Base-by-base conservation (phyloP, 1,140 invertebrate species). In the Drosophila nigrodunni region DNA sequence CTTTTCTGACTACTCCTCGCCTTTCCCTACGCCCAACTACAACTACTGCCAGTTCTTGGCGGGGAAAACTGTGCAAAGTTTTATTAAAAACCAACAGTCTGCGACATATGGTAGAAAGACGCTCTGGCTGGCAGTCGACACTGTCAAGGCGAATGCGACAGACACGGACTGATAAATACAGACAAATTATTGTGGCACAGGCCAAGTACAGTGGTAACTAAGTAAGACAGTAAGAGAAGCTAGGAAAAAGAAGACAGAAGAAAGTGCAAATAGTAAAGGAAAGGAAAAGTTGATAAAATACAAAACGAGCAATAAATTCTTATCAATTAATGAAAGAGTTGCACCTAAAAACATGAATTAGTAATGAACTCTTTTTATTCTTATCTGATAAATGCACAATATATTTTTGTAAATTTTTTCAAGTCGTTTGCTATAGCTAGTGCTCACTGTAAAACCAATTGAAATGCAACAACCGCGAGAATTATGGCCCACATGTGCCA, bases 31-130 rank as follows among this genome's bases (percentile, higher is more conserved):
- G 4, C 37, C 37, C 10, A 7, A 6, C 41, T 43, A 13, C 3
- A 1, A 6, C n/a, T 13, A 13, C 9, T 43, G 41, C 11, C 6
- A 10, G 13, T 71, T 72, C 76, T 79, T 83, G 59, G 80, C 80
- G 73, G 65, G 62, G 41, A 57, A 30, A 30, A 15, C 55, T 69
- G 61, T 77, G 65, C 66, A 72, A 88, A 87, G 83, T 87, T 87
- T 87, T 87, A 87, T 88, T 87, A 87, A 87, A 87, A 88, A 80
- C 82, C 77, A 88, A 88, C 69, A 82, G 80, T 77, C 79, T 74
- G 75, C 76, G 76, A 82, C 83, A 82, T 67, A 78, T 74, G 81
- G 60, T 10, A 7, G 50, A 15, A 9, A 47, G 58, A 46, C 62
- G 2, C n/a, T 34, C 13, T 34, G 34, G 10, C 54, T 57, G 54